These are phyloP conservation scores for Pycnonotus jocosus DNA, from an alignment of 2,113 vertebrate genomes.

Conservation along the genomic window DNA sequence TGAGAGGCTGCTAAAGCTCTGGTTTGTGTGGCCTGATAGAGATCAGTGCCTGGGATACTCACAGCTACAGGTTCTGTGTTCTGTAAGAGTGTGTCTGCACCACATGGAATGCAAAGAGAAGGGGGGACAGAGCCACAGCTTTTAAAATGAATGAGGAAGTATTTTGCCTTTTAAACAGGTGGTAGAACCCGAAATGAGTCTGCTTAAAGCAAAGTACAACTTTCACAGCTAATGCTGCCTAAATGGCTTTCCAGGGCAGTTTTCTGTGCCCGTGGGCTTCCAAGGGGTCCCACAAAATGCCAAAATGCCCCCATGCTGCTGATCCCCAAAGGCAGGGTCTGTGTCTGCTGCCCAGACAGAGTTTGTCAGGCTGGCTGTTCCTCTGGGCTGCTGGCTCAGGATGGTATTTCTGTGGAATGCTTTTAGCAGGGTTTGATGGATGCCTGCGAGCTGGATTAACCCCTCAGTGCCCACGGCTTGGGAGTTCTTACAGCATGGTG, in stretches of 20 bases:
- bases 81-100: neutral
- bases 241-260: neutral
- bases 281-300: neutral
- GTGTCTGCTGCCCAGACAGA: neutral
- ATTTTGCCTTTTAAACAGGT: neutral
- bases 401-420: slow-evolving; percentile 39
- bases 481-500: rapidly evolving
- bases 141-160: neutral
- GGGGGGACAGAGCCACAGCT: neutral
- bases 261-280: neutral
- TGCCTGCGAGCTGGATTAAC: neutral
- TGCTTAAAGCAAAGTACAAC: neutral
- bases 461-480: neutral
- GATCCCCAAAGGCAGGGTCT: neutral
- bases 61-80: neutral
- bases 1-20: slow-evolving; percentile 1
- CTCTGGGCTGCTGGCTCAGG: neutral
- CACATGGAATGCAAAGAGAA: neutral
- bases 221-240: neutral
- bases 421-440: neutral
- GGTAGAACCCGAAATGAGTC: neutral
- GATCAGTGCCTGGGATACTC: neutral
- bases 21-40: neutral
- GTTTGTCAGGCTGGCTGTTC: neutral
- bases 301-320: neutral